Percentiles rank a stretch among this genome's conserved stretches.
Conservation (phyloP, 2,888 invertebrate genomes). For the Pachymerium ferrugineum region DNA sequence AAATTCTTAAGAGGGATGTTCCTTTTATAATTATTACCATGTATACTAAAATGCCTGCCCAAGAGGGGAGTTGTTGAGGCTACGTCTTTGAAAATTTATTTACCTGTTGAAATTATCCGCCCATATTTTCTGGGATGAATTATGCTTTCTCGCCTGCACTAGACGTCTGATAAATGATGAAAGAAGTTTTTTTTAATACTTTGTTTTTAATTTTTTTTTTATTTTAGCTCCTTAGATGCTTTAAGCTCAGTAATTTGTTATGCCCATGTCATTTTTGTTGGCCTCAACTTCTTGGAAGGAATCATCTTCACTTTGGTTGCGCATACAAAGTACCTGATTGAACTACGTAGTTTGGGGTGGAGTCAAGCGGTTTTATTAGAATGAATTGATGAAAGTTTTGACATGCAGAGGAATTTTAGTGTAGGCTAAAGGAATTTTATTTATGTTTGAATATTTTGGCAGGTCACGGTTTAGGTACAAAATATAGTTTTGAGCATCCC, state of each 20-base stretch:
- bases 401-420: background rate
- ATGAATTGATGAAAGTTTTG: slow-evolving; percentile 6
- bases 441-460: background rate
- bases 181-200: background rate
- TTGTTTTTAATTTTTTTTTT: background rate
- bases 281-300: background rate
- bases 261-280: background rate
- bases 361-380: background rate
- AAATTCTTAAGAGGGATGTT: background rate
- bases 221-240: background rate
- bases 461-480: background rate
- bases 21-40: background rate
- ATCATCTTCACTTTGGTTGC: slow-evolving; percentile 1
- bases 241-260: slow-evolving; percentile 5
- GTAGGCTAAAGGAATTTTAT: too few species aligned
- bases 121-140: slow-evolving; percentile 5
- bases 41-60: background rate
- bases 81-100: slow-evolving; percentile 3
- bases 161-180: slow-evolving; percentile 8
- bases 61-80: background rate
- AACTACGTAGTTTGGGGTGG: background rate
- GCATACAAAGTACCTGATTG: slow-evolving; percentile 14
- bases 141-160: slow-evolving; percentile 5
- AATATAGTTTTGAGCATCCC: background rate
- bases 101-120: slow-evolving; percentile 18